phyloP scores from a whole-genome alignment of 2,797 vertebrate genomes.

The Serranus cabrilla region DNA sequence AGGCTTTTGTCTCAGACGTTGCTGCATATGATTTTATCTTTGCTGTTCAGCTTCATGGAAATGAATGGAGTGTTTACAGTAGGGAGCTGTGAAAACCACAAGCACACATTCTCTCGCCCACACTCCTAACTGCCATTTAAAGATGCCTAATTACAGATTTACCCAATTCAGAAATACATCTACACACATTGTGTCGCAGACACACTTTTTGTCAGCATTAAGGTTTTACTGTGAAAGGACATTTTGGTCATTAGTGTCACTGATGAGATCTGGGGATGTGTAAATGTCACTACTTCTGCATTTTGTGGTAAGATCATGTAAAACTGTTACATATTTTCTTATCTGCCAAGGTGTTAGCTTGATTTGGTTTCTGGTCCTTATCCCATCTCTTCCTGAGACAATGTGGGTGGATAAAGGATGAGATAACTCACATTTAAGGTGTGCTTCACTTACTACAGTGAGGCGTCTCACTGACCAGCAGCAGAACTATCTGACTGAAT shows the following conservation, averaged over 20 bases:
- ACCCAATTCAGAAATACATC: constrained; percentile 3
- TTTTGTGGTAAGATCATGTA: neutral
- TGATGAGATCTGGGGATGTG: neutral
- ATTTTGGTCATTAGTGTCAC: neutral
- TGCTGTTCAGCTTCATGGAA: constrained; percentile 50
- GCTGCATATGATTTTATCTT: constrained; percentile 52
- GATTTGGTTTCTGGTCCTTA: neutral
- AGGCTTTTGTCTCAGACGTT: neutral
- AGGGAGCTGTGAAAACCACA: constrained; percentile 51
- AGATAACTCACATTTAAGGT: neutral
- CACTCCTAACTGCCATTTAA: constrained; percentile 23
- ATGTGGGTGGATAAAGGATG: neutral
- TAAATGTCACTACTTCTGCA: too few relatives aligned
- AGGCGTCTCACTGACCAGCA: neutral
- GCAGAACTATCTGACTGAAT: neutral
- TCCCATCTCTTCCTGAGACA: neutral
- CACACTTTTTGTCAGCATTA: neutral
- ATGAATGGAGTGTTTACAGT: constrained; percentile 57
- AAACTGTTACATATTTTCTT: neutral
- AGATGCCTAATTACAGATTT: neutral
- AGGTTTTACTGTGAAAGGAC: constrained; percentile 2
- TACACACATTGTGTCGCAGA: neutral
- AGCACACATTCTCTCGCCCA: neutral
- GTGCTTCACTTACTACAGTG: too few relatives aligned
- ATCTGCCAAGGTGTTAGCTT: neutral